A percentile compares a stretch with the other conserved stretches of the same genome.
phyloP scores from a whole-genome alignment of 2,888 invertebrate species.

The Choreutis nemorana region DNA sequence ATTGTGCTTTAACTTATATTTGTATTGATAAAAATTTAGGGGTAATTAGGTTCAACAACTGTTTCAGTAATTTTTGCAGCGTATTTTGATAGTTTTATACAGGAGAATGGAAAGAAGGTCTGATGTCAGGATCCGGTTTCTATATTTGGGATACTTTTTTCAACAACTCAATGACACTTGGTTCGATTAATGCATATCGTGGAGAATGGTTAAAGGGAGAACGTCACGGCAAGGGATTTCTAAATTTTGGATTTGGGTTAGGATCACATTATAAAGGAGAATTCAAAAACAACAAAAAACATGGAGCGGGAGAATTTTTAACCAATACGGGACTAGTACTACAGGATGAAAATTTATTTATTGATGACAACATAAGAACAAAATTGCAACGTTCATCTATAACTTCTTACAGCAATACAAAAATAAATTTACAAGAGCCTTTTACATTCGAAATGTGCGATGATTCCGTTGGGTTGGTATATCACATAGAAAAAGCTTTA shows the following conservation, averaged over 20 bases:
- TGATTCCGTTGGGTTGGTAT: conserved; percentile 42
- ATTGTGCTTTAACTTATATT: too few relatives aligned
- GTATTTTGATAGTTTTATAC: conserved; percentile 66
- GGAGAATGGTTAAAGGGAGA: conserved; percentile 65
- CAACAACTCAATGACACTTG: conserved; percentile 60
- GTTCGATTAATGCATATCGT: conserved; percentile 54
- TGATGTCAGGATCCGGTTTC: conserved; percentile 66
- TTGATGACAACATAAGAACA: conserved; percentile 55
- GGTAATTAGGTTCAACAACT: background rate
- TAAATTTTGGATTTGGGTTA: conserved; percentile 56
- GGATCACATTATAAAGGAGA: conserved; percentile 65
- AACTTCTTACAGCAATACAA: conserved; percentile 16
- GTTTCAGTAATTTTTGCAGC: too few relatives aligned
- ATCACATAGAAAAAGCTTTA: conserved; percentile 46
- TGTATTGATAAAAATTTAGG: too few relatives aligned
- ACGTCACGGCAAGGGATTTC: conserved; percentile 55
- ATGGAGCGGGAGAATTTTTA: conserved; percentile 60
- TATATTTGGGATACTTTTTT: conserved; percentile 65
- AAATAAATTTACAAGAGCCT: conserved; percentile 20
- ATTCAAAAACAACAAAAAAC: conserved; percentile 63
- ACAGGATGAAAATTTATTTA: conserved; percentile 54
- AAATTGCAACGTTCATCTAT: too few relatives aligned
- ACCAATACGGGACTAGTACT: conserved; percentile 65
- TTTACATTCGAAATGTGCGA: conserved; percentile 35
- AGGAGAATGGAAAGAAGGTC: conserved; percentile 66